These are phyloP conservation scores for Terebella lapidaria DNA, from an alignment of 2,888 invertebrate species.

Conservation along the genomic window DNA sequence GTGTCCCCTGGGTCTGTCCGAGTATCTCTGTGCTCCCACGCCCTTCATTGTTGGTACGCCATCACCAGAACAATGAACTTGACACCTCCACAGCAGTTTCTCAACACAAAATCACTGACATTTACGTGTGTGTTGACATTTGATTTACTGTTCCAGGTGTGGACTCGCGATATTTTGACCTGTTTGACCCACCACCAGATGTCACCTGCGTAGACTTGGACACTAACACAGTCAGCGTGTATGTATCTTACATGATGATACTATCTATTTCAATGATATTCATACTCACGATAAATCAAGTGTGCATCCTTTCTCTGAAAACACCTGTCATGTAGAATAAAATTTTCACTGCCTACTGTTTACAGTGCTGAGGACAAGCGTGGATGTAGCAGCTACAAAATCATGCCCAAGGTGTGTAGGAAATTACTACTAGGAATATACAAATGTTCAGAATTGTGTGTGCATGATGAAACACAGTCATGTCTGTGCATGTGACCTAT, in stretches of 20 bases:
- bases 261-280: neutral
- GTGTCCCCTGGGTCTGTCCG: constrained; percentile 91
- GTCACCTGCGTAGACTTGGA: constrained; percentile 98
- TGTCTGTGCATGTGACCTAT: too few species aligned
- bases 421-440: too few species aligned
- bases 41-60: constrained; percentile 81
- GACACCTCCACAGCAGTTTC: too few species aligned
- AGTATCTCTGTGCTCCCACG: constrained; percentile 92
- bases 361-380: neutral
- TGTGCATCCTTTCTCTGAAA: neutral
- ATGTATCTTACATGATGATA: constrained; percentile 26
- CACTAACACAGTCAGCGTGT: constrained; percentile 83
- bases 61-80: too few species aligned
- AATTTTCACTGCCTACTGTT: too few species aligned
- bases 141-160: constrained; percentile 60
- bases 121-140: neutral
- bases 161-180: constrained; percentile 93
- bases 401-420: constrained; percentile 45
- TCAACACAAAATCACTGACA: too few species aligned
- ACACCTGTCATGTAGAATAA: neutral
- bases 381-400: constrained; percentile 24
- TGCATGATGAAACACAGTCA: too few species aligned
- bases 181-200: constrained; percentile 86
- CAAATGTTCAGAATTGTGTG: too few species aligned
- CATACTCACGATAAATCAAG: neutral